Base-by-base conservation (phyloP, 2,113 vertebrate genomes). In the Prinia subflava region DNA sequence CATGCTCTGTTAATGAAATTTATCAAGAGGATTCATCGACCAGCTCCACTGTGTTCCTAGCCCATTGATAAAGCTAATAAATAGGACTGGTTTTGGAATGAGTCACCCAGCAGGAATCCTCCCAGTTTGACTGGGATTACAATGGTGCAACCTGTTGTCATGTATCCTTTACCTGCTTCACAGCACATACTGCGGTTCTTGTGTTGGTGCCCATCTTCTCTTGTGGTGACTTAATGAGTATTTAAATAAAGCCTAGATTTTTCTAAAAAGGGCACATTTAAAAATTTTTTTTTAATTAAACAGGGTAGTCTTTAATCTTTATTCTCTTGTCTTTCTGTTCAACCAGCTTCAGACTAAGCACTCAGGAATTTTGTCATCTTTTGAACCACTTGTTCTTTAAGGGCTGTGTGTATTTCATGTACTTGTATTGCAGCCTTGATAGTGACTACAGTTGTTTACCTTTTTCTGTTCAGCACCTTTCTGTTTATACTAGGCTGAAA, bases 401-500 rank as follows among this genome's bases (percentile, higher is more conserved):
- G 33, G 56, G 7, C 55, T 8, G 1, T 77, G 17, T 91, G 13
- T 91, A 35, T 85, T 90, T 90, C 62, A 57, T 33, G 33, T 75
- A 75, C 49, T 87, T 46, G 49, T 94, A 73, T 78, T 84, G 63
- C 24, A 82, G 57, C n/a, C 27, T 77, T 91, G 76, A 44, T 70
- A 91, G 57, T 73, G 69, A 64, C 89, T 97, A 67, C 25, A 67
- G 1, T 86, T 95, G 79, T 95, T 96, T 94, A 93, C 59, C 55
- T 92, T 90, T 67, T 80, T 41, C 62, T 92, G 30, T 90, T 95
- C 78, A 77, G 47, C 39, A 79, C 42, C 39, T 73, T 85, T 92
- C 33, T 95, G 91, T 95, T 96, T 90, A 88, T 96, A 83, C 80
- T 88, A 77, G 79, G 83, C 67, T 94, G 86, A 83, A 92, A 96